Evolutionary conservation across 2,113 vertebrate species (phyloP), one percentile per base, ranked within the genome.

Genomic region (Oryzias javanicus): DNA sequence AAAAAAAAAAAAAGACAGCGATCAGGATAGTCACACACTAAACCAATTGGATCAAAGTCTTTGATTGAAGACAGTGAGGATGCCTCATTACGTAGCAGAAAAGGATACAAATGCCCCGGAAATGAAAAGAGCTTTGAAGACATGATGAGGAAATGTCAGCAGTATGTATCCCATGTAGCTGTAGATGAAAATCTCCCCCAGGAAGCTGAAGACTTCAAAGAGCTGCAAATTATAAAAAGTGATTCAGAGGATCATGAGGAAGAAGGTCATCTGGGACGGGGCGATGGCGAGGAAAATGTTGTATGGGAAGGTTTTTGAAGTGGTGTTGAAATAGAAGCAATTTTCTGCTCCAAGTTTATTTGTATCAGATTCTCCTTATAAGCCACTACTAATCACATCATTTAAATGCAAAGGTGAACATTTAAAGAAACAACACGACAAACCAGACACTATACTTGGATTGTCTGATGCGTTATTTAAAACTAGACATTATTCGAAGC

Each of bases 181-280:
- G 90, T 94, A 94, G 90, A 95, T 93, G 87, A 94, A 93, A 8
- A 95, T 95, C 87, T 95, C 94, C 58, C 93, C 91, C 81, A 94
- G 85, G 89, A 94, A 94, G 84, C 90, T 94, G 91, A 94, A 91
- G 84, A 94, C 94, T 88, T 95, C 92, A 82, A 94, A 94, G 81
- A 95, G 86, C 94, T 94, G 91, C 54, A 69, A 75, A 81, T 81
- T 61, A 81, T 54, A 70, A 93, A 22, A 90, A 1, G 51, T 86
- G 75, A 89, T 84, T 86, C 62, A 49, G 59, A 81, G 55, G 59
- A 72, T 72, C 22, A 45, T 66, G 62, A 75, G 64, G 47, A 68
- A 86, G 67, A 72, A 71, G 80, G 86, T 84, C 83, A 81, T 58
- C 7, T 0, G 24, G 72, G 54, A 55, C 44, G 42, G 19, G 27